phyloP scores from a whole-genome alignment of 1,140 invertebrate genomes.

The Diploscapter pachys region DNA sequence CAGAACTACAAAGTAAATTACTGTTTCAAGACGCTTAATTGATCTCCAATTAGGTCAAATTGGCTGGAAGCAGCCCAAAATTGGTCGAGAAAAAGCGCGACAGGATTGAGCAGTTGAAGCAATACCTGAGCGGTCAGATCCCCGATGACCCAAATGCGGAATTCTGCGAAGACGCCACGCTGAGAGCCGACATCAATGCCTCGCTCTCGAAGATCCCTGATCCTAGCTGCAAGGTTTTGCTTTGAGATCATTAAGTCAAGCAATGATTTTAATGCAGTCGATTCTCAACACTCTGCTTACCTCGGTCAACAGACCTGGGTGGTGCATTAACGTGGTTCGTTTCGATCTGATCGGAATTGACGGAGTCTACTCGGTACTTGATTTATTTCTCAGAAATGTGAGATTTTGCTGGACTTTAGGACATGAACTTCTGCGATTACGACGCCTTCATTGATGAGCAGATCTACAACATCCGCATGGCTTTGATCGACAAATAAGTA shows the following conservation, averaged over 20 bases:
- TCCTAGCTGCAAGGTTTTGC: slow-evolving; percentile 15
- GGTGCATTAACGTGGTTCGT: slow-evolving; percentile 6
- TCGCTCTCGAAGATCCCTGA: slow-evolving; percentile 20
- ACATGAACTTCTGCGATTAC: slow-evolving; percentile 32
- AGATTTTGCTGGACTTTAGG: slow-evolving; percentile 3
- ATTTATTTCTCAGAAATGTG: neutral
- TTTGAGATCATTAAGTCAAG: neutral
- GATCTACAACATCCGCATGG: slow-evolving; percentile 26
- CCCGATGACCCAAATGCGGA: slow-evolving; percentile 27
- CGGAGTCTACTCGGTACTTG: slow-evolving; percentile 1
- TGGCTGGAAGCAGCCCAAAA: neutral
- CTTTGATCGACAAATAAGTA: slow-evolving; percentile 4
- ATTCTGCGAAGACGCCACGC: slow-evolving; percentile 23
- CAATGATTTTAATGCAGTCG: slow-evolving; percentile 5
- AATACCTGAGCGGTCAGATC: neutral
- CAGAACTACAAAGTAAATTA: slow-evolving; percentile 23
- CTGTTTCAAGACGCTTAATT: neutral
- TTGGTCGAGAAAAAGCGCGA: neutral
- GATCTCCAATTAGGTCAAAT: neutral
- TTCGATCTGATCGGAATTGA: slow-evolving; percentile 6
- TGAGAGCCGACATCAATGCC: slow-evolving; percentile 17
- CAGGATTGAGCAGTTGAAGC: neutral
- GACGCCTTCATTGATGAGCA: slow-evolving; percentile 1
- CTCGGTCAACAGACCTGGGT: slow-evolving; percentile 1
- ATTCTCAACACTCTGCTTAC: slow-evolving; percentile 5